These are phyloP conservation scores for Sebastes nivosus DNA, from an alignment of 2,797 vertebrate genomes.

Conservation along the genomic window DNA sequence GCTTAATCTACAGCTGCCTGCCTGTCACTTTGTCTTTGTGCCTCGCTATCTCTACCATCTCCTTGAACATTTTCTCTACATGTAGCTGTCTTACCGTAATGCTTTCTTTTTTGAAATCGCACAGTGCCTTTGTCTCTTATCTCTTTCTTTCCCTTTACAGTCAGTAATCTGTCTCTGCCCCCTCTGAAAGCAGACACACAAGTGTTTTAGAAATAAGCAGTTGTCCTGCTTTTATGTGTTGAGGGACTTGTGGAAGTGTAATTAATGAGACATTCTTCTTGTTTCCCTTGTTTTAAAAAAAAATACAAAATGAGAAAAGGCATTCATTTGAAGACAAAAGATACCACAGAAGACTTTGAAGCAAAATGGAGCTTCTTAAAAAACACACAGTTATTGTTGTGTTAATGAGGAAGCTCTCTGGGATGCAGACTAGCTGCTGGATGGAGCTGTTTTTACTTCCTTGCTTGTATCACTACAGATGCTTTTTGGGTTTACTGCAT, in stretches of 20 bases:
- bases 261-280: background rate
- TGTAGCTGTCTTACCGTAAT: constrained; percentile 18
- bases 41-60: constrained; percentile 50
- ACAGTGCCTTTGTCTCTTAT: background rate
- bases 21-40: constrained; percentile 48
- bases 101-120: background rate
- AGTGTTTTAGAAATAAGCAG: background rate
- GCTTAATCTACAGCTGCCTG: constrained; percentile 66
- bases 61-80: constrained; percentile 12
- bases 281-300: background rate
- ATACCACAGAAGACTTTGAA: background rate
- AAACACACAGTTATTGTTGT: background rate
- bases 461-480: background rate
- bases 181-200: background rate
- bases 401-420: background rate
- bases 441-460: background rate
- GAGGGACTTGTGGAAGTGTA: background rate
- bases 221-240: background rate
- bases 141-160: constrained; percentile 1
- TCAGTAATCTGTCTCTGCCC: background rate
- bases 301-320: background rate
- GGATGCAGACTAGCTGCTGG: background rate
- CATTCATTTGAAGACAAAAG: background rate
- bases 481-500: background rate
- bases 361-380: background rate